Base-by-base conservation (phyloP, 2,797 vertebrate genomes). In the Hybognathus amarus region DNA sequence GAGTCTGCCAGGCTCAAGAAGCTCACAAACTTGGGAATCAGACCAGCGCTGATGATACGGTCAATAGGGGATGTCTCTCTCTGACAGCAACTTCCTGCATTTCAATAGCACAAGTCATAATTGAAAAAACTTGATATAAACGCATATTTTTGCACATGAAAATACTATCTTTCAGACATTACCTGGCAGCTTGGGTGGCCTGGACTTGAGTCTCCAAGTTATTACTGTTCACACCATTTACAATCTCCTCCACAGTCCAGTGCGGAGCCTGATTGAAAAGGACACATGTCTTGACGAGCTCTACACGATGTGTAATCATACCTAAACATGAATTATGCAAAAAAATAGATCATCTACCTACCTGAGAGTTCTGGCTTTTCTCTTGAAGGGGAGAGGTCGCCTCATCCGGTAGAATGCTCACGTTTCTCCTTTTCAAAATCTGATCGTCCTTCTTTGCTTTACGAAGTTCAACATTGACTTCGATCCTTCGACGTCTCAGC, bases 401-500 rank as follows among this genome's bases (percentile, higher is more conserved):
- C 69, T 98, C 97, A 0, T 99, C 97, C 0, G 96, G 97, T 59
- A 96, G 92, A 1, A 91, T 93, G 79, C 94, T 91, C 80, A 99
- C 97, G n/a, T 99, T 99, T 87, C 98, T 96, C 85, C 96, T 96
- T 82, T 99, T 99, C 90, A 98, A 94, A 86, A 99, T 96, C 90
- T 98, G 97, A 1, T 99, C 98, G 88, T 99, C 98, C 85, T 99
- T 99, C 92, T 97, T 99, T 0, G 98, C 96, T 90, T 99, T 99
- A 6, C 98, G 95, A 27, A 99, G 94, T 85, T 99, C 98, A n/a
- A 99, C 97, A 18, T 98, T 99, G 22, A 96, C 96, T 90, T 99
- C 98, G 81, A 98, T 96, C 11, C 98, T 91, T 40, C 97, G 92
- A 22, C 98, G 94, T 20, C 98, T 95, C 90, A 99, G 96, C 89